These are phyloP conservation scores for Hoplias malabaricus DNA, from an alignment of 2,113 vertebrate genomes.

Conservation along the genomic window DNA sequence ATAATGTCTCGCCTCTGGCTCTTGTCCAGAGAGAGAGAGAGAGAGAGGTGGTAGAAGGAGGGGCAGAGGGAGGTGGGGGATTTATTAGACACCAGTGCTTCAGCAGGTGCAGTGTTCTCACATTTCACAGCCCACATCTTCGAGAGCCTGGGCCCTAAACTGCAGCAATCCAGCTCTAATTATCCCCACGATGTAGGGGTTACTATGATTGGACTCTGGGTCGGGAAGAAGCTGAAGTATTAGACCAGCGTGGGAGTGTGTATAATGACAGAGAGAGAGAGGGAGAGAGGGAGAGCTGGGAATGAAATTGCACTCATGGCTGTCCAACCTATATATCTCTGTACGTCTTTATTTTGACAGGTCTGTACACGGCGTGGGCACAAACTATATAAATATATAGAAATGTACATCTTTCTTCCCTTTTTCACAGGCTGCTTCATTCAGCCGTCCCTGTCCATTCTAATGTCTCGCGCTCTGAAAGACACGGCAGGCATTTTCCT, in stretches of 20 bases:
- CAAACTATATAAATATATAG: not conserved
- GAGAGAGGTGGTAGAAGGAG: no score
- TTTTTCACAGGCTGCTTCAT: not conserved
- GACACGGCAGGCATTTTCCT: not conserved
- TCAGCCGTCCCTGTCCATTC: not conserved
- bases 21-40: no score
- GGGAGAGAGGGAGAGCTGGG: not conserved
- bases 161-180: not conserved
- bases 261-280: not conserved
- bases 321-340: not conserved
- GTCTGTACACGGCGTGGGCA: not conserved
- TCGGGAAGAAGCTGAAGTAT: not conserved
- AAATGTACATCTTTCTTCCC: not conserved
- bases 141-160: not conserved
- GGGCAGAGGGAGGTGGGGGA: no score
- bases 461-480: not conserved
- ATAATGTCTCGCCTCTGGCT: no score
- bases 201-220: not conserved
- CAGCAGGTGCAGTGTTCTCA: not conserved
- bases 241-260: not conserved
- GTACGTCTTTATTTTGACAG: not conserved
- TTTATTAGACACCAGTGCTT: no score
- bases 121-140: not conserved
- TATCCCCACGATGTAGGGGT: not conserved
- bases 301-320: not conserved